Evolutionary conservation across 2,113 vertebrate species (phyloP).

Genomic region (Microcebus murinus): DNA sequence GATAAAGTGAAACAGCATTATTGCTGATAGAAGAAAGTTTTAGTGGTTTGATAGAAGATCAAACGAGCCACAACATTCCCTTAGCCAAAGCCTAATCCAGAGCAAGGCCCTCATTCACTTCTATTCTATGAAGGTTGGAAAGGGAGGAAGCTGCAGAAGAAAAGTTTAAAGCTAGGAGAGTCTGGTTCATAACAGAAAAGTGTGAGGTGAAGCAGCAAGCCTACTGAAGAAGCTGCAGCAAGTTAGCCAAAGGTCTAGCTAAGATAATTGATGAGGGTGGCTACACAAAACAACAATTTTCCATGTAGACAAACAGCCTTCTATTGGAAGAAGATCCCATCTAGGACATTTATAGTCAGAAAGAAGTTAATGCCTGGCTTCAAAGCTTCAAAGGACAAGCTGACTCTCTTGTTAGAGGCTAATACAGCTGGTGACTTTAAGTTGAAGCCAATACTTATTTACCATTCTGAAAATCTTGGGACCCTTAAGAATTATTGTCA

Average conservation of each 20-base stretch:
- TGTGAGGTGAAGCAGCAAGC: not conserved
- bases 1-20: not conserved
- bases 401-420: not conserved
- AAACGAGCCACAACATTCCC: not conserved
- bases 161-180: not conserved
- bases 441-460: not conserved
- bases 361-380: not conserved
- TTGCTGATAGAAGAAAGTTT: not conserved
- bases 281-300: not conserved
- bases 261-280: not conserved
- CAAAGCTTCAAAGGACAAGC: not conserved
- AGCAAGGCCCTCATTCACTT: not conserved
- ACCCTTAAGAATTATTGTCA: not conserved
- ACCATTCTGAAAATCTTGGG: not conserved
- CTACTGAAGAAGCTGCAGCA: not conserved
- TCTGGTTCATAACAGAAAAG: not conserved
- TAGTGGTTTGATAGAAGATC: not conserved
- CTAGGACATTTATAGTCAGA: not conserved
- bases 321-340: not conserved
- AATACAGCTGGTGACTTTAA: not conserved
- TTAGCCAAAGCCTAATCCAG: not conserved
- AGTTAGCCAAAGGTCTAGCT: not conserved
- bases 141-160: not conserved
- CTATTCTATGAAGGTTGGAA: not conserved
- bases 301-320: not conserved